Base-by-base conservation (phyloP, 2,888 invertebrate genomes). In the Drosophila subsilvestris region DNA sequence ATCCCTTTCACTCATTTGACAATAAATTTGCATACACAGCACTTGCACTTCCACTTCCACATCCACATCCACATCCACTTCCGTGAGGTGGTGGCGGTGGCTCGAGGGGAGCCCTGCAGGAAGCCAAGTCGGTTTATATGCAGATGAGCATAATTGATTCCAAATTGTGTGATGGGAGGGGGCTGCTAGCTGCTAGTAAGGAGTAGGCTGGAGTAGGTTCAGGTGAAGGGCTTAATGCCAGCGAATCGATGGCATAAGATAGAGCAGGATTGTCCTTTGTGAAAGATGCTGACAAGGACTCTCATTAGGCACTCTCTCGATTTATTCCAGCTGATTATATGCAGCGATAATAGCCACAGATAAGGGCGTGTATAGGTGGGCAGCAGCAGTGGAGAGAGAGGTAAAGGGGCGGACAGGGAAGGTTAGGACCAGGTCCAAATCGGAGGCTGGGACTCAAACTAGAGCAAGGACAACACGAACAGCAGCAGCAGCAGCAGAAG, bases 131-230 rank as follows among this genome's bases (percentile, higher is more conserved):
- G 63, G 76, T 89, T 87, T 89, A 89, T 89, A 89, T 88, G 88
- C 89, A 83, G 89, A 88, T 88, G 88, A 89, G 89, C 82, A 87
- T 88, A 89, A 88, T 89, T 88, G 89, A 89, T 88, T 88, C 86
- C 76, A 75, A 80, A 87, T 78, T 79, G 79, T 75, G 75, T 72
- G 14, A 49, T 47, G 50, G 27, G 29, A 48, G 20, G 22, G 25
- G 44, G 25, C 25, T 6, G 22, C 5, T 22, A 22, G 22, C 22
- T 25, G 25, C 25, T 25, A n/a, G n/a, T n/a, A 4, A 22, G 22
- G 22, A 22, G 22, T 4, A 22, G 22, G 51, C 51, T 61, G 48
- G 32, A 50, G 27, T 72, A 49, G 44, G 37, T 14, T 59, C 42
- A 49, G 57, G 50, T 71, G 75, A 77, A 87, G 86, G 59, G 71